Evolutionary conservation across 2,113 vertebrate species (phyloP).

Genomic region (Myanophis thanlyinensis): DNA sequence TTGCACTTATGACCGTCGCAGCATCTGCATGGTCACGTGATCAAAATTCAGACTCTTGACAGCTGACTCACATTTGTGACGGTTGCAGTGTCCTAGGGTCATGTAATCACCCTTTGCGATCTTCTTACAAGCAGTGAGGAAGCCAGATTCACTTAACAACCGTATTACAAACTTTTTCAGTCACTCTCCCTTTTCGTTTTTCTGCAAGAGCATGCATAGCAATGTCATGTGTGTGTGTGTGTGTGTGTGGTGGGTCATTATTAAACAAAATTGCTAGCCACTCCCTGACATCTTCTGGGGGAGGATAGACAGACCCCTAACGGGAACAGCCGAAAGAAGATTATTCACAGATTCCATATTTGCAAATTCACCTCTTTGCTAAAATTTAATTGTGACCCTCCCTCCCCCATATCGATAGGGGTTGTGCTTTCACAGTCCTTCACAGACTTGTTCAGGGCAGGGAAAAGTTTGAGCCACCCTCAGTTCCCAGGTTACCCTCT

Average conservation of each 20-base stretch:
- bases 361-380: neutral
- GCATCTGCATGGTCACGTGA: too few relatives aligned
- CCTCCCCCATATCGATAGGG: neutral
- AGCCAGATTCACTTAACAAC: too few relatives aligned
- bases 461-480: neutral
- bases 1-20: too few relatives aligned
- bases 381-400: neutral
- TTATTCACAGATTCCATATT: neutral
- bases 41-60: too few relatives aligned
- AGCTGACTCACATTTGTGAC: too few relatives aligned
- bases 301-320: too few relatives aligned
- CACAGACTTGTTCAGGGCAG: neutral
- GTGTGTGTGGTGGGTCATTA: neutral
- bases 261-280: neutral
- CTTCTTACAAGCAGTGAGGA: too few relatives aligned
- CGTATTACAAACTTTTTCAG: too few relatives aligned
- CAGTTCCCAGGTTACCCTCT: neutral
- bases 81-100: too few relatives aligned
- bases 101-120: too few relatives aligned
- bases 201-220: conserved; percentile 5
- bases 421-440: neutral
- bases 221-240: neutral
- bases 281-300: neutral
- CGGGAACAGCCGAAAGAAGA: too few relatives aligned
- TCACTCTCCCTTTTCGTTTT: neutral